Percentiles rank a stretch among this genome's conserved stretches.
Evolutionary conservation across 2,113 vertebrate species (phyloP).

Genomic region (Hippopotamus amphibius): DNA sequence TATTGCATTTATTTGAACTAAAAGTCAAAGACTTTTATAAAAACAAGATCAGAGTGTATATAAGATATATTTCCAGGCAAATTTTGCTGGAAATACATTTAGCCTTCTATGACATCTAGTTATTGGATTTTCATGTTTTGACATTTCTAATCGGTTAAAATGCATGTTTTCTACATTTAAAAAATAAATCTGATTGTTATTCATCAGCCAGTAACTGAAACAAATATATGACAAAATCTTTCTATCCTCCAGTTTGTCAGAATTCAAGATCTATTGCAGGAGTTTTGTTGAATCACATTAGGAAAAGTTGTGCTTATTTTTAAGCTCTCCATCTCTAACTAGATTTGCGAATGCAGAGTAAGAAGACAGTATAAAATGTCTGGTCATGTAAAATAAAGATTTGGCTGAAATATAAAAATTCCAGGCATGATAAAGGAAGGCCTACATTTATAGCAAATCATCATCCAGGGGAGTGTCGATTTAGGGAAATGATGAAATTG

Average conservation of each 20-base stretch:
- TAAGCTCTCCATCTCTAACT: neutral
- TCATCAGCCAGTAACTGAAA: neutral
- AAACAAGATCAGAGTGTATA: neutral
- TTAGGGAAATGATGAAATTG: neutral
- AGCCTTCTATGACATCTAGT: neutral
- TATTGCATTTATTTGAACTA: neutral
- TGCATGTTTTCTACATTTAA: constrained; percentile 24
- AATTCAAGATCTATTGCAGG: neutral
- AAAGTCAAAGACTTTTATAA: neutral
- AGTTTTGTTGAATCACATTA: neutral
- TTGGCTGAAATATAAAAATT: neutral
- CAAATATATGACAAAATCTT: constrained; percentile 17
- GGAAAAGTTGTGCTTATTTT: constrained; percentile 5
- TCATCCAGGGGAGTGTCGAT: neutral
- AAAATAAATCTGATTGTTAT: constrained; percentile 20
- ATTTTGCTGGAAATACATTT: neutral
- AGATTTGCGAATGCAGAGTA: neutral
- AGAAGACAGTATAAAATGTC: neutral
- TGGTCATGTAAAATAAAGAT: neutral
- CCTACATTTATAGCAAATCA: neutral
- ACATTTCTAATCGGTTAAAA: constrained; percentile 45
- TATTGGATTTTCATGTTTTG: constrained; percentile 17
- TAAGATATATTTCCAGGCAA: neutral
- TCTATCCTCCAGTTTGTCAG: neutral
- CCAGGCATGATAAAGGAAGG: neutral